These are phyloP conservation scores for Myocastor coypus DNA, from an alignment of 2,113 vertebrate genomes.

Conservation along the genomic window DNA sequence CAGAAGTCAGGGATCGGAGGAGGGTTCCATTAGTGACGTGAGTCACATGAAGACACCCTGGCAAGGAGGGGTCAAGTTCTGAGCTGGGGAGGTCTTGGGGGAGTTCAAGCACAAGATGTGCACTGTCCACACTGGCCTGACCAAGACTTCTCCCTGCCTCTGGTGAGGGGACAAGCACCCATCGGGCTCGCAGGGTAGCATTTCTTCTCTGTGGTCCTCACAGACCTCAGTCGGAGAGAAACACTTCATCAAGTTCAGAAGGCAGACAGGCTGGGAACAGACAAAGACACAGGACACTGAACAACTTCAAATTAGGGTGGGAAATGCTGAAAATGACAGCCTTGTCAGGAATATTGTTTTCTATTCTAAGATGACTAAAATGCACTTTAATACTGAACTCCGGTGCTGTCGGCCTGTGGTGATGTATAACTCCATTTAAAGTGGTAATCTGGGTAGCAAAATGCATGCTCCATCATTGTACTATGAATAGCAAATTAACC, in stretches of 20 bases:
- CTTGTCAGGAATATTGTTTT: slow-evolving; percentile 72
- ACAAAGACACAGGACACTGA: neutral
- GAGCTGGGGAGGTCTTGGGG: neutral
- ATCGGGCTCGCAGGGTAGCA: fast-evolving
- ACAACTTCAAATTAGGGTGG: slow-evolving; percentile 19
- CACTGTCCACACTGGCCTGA: no score
- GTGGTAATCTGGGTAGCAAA: slow-evolving; percentile 88
- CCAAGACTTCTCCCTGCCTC: fast-evolving
- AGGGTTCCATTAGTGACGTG: fast-evolving
- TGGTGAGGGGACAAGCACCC: fast-evolving
- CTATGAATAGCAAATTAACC: slow-evolving; percentile 91
- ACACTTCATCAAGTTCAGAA: fast-evolving
- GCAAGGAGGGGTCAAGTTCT: neutral
- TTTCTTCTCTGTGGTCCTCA: fast-evolving
- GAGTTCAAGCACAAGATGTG: fast-evolving
- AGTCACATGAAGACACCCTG: neutral
- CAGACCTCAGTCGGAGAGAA: neutral
- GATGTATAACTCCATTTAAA: slow-evolving; percentile 89
- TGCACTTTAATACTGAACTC: slow-evolving; percentile 82
- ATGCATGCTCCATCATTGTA: slow-evolving; percentile 89
- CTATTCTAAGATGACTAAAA: slow-evolving; percentile 79
- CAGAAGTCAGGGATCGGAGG: neutral
- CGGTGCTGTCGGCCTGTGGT: slow-evolving; percentile 80
- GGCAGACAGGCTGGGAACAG: fast-evolving
- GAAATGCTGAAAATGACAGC: slow-evolving; percentile 54